Evolutionary conservation across 2,888 invertebrate genomes (phyloP), one percentile per base, ranked within the genome.

Genomic region (Nemotelus nigrinus): DNA sequence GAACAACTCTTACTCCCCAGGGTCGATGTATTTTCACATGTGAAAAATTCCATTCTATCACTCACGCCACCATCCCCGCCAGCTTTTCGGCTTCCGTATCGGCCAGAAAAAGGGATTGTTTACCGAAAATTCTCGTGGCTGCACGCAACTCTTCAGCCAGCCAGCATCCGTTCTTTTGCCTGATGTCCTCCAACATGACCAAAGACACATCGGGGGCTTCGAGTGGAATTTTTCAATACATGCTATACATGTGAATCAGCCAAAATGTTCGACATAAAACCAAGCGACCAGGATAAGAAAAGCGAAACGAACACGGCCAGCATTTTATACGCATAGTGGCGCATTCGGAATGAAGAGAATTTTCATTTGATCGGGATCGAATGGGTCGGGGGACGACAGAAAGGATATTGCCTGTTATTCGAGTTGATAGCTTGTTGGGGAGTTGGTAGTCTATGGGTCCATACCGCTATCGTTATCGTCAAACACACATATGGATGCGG

Each of bases 41-140:
- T 63, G 60, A 63, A 74, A 74, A 74, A 48, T 74, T 74, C 74
- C 43, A 58, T 58, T 25, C 41, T 55, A 71, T 44, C 41, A 41
- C 3, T 10, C 3, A n/a, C 41, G 57, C 44, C 39, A 55, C 41
- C 55, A 71, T 47, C 44, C 71, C 44, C 4, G 57, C 43, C 7
- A 65, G 3, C n/a, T 43, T 65, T 8, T 45, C 47, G n/a, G 65
- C 47, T 53, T 55, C 48, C 57, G n/a, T 39, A 41, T 39, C 74
- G 44, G 25, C 25, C 25, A 70, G 41, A 70, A 74, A 74, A 72
- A 68, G 63, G 74, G 74, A 63, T 63, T 74, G 74, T 48, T 63
- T 43, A 39, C 74, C 57, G 45, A 48, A 77, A 79, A 79, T 79
- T 79, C 65, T 76, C 74, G 79, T 79, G 79, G 79, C 75, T 79